Base-by-base conservation (phyloP, 2,797 vertebrate genomes). In the Peromyscus aztecus region DNA sequence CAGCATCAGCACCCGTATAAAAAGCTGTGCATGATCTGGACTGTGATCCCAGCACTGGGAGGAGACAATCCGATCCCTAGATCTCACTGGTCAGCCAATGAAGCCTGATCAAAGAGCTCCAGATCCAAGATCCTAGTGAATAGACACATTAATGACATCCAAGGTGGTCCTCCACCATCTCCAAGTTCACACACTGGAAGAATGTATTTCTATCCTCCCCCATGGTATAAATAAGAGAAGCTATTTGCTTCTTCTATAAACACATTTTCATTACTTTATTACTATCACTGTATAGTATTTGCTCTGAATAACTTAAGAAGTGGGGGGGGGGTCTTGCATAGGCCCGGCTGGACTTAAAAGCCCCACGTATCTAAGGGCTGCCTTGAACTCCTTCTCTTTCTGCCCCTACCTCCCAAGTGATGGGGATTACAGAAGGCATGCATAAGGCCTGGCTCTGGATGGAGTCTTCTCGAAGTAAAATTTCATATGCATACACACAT, bases 401-500 rank as follows among this genome's bases (percentile, higher is more conserved):
- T 52, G 23, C 13, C 59, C 23, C 14, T 34, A 29, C 75, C 59
- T 77, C 88, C 43, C 59, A 61, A 61, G 6, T 23, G 52, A 43
- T 5, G 12, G 55, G 55, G 19, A 63, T 46, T 61, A n/a, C 27
- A 75, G 82, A 65, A 46, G 69, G 52, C 37, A 46, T 27, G 29
- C 0, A 9, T 57, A 14, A 59, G 16, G 40, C 12, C 37, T 77
- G 13, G 31, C 29, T 86, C 31, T 67, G 52, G 95, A 76, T 81
- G 11, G 85, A 86, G 85, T 94, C 34, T 92, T 97, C 80, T 46
- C n/a, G 37, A 89, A 95, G 31, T 75, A 96, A 89, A 91, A 91
- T 77, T 86, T 73, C 52, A 95, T 6, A 52, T 1, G 24, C 14
- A 76, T 13, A 65, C 4, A 46, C 52, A 69, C 0, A 67, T 21